Base-by-base conservation (phyloP, 2,797 vertebrate genomes). In the Zenarchopterus dispar region DNA sequence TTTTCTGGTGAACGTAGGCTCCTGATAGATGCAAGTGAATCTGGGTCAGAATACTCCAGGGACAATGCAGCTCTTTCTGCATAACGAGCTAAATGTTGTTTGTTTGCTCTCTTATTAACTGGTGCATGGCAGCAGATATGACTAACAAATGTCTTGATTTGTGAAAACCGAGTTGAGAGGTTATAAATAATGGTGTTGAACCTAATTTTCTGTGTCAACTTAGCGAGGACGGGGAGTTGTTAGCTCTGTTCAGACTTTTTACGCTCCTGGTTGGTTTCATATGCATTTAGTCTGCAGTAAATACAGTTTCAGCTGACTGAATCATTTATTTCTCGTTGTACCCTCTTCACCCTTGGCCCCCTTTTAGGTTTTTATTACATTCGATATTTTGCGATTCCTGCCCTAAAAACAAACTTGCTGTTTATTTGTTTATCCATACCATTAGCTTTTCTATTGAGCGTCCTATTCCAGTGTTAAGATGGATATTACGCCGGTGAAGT, bases 31-130 rank as follows among this genome's bases (percentile, higher is more conserved):
- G 62, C 79, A 81, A 84, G 60, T 77, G 54, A 86, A 86, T 84
- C 72, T 90, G 67, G 84, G 77, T 81, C 67, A 73, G 73, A 85
- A 84, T 77, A 59, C 86, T 80, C 71, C 62, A 46, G 69, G 78
- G 73, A 84, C 73, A 69, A 56, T 58, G 63, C 62, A 58, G 70
- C 53, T 63, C 62, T 71, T 57, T 73, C 56, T 71, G 44, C 53
- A 36, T 60, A 73, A 67, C 48, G 22, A 58, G 52, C 42, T 18
- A 61, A 69, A 56, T 47, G 61, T 28, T 69, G 56, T 77, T 67
- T 74, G 59, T 80, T 72, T 80, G 60, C 17, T 53, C 59, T 53
- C 49, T 75, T 74, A 77, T 85, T 77, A 81, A 57, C 54, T 64
- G 24, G 7, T 68, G 24, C 51, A 28, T 22, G 46, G 26, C 51